Conservation (phyloP, 2,888 invertebrate genomes). For the Orgyia antiqua region DNA sequence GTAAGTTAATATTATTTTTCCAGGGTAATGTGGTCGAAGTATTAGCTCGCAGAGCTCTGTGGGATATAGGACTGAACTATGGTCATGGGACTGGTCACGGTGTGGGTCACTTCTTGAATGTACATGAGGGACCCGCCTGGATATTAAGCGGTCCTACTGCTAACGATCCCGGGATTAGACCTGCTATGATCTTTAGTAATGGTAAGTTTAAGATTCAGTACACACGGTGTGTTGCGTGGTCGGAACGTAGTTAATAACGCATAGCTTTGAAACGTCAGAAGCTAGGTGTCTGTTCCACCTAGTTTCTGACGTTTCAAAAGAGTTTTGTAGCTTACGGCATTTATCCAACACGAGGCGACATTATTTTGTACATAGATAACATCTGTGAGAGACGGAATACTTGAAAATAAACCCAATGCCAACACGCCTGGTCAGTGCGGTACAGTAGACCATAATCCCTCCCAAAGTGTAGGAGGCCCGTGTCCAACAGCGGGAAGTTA, state of each 20-base stretch:
- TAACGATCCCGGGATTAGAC: constrained; percentile 55
- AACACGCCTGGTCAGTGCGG: too few relatives aligned
- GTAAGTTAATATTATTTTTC: too few relatives aligned
- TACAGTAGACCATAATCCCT: too few relatives aligned
- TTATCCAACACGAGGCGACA: too few relatives aligned
- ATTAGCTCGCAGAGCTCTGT: constrained; percentile 85
- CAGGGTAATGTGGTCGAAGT: constrained; percentile 84
- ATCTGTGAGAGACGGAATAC: too few relatives aligned
- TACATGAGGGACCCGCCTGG: constrained; percentile 92
- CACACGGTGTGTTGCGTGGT: neutral
- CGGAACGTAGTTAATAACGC: neutral
- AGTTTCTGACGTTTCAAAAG: too few relatives aligned
- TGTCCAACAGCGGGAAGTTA: too few relatives aligned
- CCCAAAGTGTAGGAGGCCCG: too few relatives aligned
- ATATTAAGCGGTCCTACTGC: constrained; percentile 64
- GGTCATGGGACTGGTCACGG: constrained; percentile 95
- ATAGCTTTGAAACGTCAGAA: too few relatives aligned
- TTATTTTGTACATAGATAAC: too few relatives aligned
- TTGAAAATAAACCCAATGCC: too few relatives aligned
- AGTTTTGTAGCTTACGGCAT: too few relatives aligned
- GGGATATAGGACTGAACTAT: constrained; percentile 92
- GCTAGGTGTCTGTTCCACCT: neutral
- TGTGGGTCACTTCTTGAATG: constrained; percentile 92
- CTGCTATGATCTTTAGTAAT: constrained; percentile 62
- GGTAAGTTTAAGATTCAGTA: constrained; percentile 37